Evolutionary conservation across 2,113 vertebrate genomes (phyloP).

Genomic region (Psittacus erithacus): DNA sequence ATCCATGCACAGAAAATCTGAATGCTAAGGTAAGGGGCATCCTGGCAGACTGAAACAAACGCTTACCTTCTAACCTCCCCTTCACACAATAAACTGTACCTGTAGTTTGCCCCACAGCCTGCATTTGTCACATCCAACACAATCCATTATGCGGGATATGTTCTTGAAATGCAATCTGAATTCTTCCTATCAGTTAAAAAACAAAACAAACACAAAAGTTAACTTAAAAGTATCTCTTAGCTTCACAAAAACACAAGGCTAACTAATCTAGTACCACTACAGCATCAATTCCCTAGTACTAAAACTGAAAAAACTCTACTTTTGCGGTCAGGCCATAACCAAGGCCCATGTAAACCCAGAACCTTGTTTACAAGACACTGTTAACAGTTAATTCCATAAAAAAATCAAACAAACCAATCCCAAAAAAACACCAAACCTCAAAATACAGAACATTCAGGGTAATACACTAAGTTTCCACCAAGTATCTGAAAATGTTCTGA

Average conservation of each 20-base stretch:
- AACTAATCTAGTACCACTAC: not conserved
- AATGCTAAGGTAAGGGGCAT: not conserved
- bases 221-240: not conserved
- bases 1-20: not conserved
- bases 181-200: slow-evolving; percentile 83
- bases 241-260: not conserved
- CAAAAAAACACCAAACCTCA: fast-evolving
- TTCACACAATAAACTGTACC: slow-evolving; percentile 69
- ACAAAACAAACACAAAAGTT: not conserved
- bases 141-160: slow-evolving; percentile 98
- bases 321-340: not conserved
- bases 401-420: not conserved
- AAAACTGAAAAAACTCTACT: not conserved
- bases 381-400: not conserved
- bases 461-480: not conserved
- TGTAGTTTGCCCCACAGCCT: slow-evolving; percentile 95
- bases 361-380: not conserved
- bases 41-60: not conserved
- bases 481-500: not conserved
- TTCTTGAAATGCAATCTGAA: slow-evolving; percentile 96
- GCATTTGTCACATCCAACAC: slow-evolving; percentile 96
- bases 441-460: not conserved
- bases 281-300: not conserved
- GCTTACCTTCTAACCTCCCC: not conserved
- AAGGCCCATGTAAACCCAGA: not conserved